Base-by-base conservation (phyloP, 53 echinoderm and acorn worm species). In the Apostichopus leukothele region DNA sequence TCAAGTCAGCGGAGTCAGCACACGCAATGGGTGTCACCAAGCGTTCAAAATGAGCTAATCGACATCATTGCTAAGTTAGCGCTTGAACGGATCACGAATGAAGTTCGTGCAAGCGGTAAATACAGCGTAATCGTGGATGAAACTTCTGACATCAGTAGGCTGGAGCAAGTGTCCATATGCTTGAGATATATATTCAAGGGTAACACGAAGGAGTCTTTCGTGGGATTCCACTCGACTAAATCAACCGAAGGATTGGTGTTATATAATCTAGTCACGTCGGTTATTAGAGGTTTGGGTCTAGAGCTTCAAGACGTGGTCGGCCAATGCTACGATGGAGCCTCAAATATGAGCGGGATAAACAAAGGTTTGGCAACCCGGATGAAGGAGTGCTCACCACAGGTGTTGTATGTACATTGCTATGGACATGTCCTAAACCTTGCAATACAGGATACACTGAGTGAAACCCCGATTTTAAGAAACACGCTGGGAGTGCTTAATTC, bases 291-390 rank as follows among this genome's bases (percentile, higher is more conserved):
- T 67, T 67, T 85, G 61, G 25, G 21, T 5, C 85, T 85, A 20
- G 67, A 85, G 63, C 60, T 23, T 60, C 25, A 25, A 25, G 25
- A 25, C 25, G 61, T 60, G 21, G 85, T 85, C 12, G 85, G 85
- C 20, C 60, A 60, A 21, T 85, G 85, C 60, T 85, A 61, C 19
- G 85, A 85, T 22, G 60, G 60, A 10, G 61, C 85, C 10, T 60
- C 85, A 85, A 60, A 85, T 22, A 85, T 85, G 85, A 1, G 5
- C 9, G 85, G 85, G n/a, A n/a, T n/a, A n/a, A n/a, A n/a, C n/a
- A n/a, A n/a, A n/a, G n/a, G n/a, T n/a, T n/a, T n/a, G n/a, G n/a
- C n/a, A n/a, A n/a, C n/a, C n/a, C n/a, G n/a, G n/a, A n/a, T n/a
- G n/a, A n/a, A n/a, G n/a, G n/a, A n/a, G n/a, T n/a, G n/a, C n/a